Evolutionary conservation across 2,797 vertebrate species (phyloP).

Genomic region (Sebastes minor): DNA sequence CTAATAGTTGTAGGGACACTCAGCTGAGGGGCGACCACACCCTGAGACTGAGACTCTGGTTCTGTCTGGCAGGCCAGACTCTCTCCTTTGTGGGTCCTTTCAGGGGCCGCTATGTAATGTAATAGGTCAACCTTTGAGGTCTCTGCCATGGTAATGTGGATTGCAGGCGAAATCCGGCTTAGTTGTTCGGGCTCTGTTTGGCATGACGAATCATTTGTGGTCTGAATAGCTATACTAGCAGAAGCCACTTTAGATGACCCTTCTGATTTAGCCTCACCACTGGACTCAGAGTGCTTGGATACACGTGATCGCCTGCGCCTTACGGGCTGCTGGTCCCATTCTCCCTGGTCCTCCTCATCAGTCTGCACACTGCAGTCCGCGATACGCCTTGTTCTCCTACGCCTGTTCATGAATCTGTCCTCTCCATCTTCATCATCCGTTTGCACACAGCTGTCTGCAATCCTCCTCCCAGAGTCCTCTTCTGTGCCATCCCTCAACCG

Average conservation of each 20-base stretch:
- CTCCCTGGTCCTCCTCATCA: conserved; percentile 94
- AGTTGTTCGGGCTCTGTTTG: conserved; percentile 96
- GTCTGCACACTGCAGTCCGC: conserved; percentile 98
- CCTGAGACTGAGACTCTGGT: conserved; percentile 90
- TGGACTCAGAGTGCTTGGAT: conserved; percentile 90
- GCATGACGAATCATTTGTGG: conserved; percentile 95
- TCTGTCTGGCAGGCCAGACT: conserved; percentile 99
- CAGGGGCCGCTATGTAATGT: conserved; percentile 96
- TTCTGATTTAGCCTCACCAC: conserved; percentile 87
- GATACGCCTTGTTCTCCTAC: conserved; percentile 91
- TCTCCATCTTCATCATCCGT: conserved; percentile 97
- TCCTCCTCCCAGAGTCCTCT: conserved; percentile 88
- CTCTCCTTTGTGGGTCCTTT: conserved; percentile 95
- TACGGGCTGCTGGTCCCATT: conserved; percentile 95
- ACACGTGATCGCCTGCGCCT: conserved; percentile 91
- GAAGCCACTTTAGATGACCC: conserved; percentile 84
- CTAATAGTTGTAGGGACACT: conserved; percentile 92
- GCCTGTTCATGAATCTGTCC: conserved; percentile 89
- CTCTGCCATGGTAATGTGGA: conserved; percentile 94
- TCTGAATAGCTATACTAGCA: conserved; percentile 96
- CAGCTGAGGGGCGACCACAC: conserved; percentile 89
- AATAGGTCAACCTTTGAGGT: conserved; percentile 93
- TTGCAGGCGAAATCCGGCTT: conserved; percentile 92
- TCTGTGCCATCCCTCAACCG: conserved; percentile 91
- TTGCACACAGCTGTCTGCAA: conserved; percentile 95